Percentiles rank a stretch among this genome's conserved stretches.
Evolutionary conservation across 1,140 invertebrate genomes (phyloP).

Genomic region (Lanistes nyassanus): DNA sequence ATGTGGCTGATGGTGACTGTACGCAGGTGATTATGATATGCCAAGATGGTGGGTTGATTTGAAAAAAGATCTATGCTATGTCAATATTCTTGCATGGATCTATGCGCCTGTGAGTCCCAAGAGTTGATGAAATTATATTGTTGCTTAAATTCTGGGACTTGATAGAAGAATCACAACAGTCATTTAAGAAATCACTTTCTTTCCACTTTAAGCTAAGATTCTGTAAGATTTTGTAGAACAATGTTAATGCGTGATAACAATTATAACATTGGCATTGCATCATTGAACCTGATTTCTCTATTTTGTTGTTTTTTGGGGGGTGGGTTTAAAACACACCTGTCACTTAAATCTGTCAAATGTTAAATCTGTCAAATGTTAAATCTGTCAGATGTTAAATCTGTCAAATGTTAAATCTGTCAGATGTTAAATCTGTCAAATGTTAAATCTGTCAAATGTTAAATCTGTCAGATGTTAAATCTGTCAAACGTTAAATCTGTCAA

Average conservation of each 20-base stretch:
- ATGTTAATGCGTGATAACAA: too few species aligned
- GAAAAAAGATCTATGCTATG: background rate
- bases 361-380: background rate
- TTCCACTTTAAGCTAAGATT: too few species aligned
- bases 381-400: background rate
- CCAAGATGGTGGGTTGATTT: background rate
- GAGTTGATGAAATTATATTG: background rate
- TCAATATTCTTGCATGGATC: background rate
- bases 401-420: background rate
- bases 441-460: background rate
- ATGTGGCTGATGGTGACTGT: conserved; percentile 54
- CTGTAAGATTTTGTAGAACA: too few species aligned
- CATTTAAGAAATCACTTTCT: too few species aligned
- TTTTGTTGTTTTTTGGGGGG: too few species aligned
- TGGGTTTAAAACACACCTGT: too few species aligned
- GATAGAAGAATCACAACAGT: too few species aligned
- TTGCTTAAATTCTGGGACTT: background rate
- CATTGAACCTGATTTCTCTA: too few species aligned
- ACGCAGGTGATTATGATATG: conserved; percentile 50
- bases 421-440: background rate
- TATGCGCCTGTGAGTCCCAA: background rate
- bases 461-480: background rate
- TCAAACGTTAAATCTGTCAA: background rate
- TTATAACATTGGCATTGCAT: too few species aligned
- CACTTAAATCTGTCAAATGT: too few species aligned